Conservation (phyloP, 1,140 invertebrate species). For the Trichoplusia ni region DNA sequence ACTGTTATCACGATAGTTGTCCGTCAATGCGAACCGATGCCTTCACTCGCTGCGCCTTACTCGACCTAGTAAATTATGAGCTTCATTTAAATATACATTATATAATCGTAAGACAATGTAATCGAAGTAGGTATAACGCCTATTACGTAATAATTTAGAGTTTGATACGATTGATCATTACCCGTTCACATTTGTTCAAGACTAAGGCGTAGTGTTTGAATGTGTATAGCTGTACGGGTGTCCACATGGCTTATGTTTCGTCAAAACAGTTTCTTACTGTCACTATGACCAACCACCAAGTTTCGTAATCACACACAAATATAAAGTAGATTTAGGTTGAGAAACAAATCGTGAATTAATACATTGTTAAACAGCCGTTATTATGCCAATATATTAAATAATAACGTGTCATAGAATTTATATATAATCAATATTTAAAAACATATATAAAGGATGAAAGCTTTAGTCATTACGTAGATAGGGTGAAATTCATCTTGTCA, state of each 20-base stretch:
- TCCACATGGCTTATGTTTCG: neutral
- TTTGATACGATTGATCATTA: slow-evolving; percentile 27
- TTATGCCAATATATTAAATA: no score
- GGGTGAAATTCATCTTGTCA: no score
- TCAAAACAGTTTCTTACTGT: neutral
- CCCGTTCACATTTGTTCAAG: slow-evolving; percentile 21
- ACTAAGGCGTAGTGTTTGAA: slow-evolving; percentile 25
- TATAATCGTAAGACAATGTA: slow-evolving; percentile 27
- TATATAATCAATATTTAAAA: no score
- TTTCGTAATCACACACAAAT: no score
- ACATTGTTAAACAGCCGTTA: no score
- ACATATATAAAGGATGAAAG: no score
- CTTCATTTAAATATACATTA: slow-evolving; percentile 25
- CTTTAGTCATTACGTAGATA: no score
- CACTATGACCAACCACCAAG: no score
- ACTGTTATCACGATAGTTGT: slow-evolving; percentile 26
- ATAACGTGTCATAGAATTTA: no score
- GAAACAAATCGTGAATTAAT: no score
- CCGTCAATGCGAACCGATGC: slow-evolving; percentile 19
- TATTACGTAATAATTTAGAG: slow-evolving; percentile 24
- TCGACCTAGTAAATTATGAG: slow-evolving; percentile 29
- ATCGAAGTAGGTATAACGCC: slow-evolving; percentile 19
- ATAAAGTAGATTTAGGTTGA: no score
- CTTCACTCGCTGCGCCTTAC: slow-evolving; percentile 34
- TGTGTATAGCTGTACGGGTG: slow-evolving; percentile 25